Conservation (phyloP, 2,888 invertebrate genomes). For the Drosophila bunnanda region DNA sequence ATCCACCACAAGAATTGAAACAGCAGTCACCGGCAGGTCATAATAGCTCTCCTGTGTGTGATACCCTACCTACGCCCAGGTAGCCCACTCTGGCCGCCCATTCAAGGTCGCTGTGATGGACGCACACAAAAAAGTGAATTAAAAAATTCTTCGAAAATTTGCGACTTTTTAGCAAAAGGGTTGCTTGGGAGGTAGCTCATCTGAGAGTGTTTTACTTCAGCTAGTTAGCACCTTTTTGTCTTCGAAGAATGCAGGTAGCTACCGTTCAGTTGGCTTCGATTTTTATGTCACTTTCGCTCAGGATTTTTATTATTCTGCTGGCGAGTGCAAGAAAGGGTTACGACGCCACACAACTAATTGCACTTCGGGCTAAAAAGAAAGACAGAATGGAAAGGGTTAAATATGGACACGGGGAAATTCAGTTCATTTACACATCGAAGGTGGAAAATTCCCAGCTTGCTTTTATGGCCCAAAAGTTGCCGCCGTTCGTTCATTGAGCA, state of each 20-base stretch:
- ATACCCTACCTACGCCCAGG: slow-evolving; percentile 23
- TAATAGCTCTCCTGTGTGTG: not conserved
- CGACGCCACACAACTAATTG: slow-evolving; percentile 80
- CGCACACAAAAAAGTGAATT: slow-evolving; percentile 40
- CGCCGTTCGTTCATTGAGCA: slow-evolving; percentile 66
- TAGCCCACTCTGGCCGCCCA: slow-evolving; percentile 21
- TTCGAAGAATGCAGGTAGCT: slow-evolving; percentile 66
- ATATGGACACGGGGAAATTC: slow-evolving; percentile 65
- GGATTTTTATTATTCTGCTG: slow-evolving; percentile 1
- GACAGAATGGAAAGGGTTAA: slow-evolving; percentile 66
- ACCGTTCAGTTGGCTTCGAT: slow-evolving; percentile 37
- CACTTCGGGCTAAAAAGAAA: slow-evolving; percentile 47
- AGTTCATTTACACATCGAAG: slow-evolving; percentile 46
- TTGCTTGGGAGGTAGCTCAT: slow-evolving; percentile 29
- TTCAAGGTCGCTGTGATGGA: slow-evolving; percentile 48
- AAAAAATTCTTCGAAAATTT: slow-evolving; percentile 52
- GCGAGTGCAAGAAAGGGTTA: slow-evolving; percentile 33
- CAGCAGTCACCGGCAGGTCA: slow-evolving; percentile 49
- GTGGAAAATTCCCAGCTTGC: slow-evolving; percentile 52
- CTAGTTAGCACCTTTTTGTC: slow-evolving; percentile 80
- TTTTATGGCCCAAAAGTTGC: slow-evolving; percentile 71
- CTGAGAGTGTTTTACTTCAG: slow-evolving; percentile 15
- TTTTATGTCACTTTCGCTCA: slow-evolving; percentile 67
- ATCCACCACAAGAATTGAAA: slow-evolving; percentile 78
- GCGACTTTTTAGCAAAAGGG: slow-evolving; percentile 71